These are phyloP conservation scores for Sarcoramphus papa DNA, from an alignment of 2,797 vertebrate species.

Conservation along the genomic window DNA sequence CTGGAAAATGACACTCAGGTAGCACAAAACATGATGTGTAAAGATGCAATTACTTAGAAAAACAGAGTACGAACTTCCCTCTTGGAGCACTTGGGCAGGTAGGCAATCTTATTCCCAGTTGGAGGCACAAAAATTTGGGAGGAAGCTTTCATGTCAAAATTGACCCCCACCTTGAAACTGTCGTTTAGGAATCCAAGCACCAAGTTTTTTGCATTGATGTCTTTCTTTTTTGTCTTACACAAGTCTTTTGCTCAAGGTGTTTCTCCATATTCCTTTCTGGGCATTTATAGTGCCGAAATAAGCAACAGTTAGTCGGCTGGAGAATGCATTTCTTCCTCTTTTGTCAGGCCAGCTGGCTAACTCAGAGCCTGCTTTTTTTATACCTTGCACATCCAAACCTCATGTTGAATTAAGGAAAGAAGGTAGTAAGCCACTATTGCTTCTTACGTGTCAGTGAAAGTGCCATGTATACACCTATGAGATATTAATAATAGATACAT, in stretches of 20 bases:
- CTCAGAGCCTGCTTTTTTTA: neutral
- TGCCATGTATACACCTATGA: neutral
- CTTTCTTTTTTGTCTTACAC: neutral
- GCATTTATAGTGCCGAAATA: neutral
- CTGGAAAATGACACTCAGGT: neutral
- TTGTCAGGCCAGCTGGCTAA: neutral
- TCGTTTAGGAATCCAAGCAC: neutral
- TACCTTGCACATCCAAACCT: neutral
- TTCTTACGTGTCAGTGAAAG: neutral
- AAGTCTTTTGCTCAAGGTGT: fast-evolving
- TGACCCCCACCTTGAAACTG: neutral
- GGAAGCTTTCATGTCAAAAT: neutral
- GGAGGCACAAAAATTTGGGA: neutral
- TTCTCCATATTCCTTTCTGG: neutral
- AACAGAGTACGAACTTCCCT: neutral
- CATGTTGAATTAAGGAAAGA: neutral
- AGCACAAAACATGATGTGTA: neutral
- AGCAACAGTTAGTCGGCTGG: neutral
- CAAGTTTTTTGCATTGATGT: neutral
- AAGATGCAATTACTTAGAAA: neutral
- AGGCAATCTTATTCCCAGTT: neutral
- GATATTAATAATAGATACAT: neutral
- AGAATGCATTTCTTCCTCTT: neutral
- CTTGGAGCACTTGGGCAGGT: neutral
- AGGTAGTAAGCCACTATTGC: neutral